A percentile compares a stretch with the other conserved stretches of the same genome.
phyloP scores from a whole-genome alignment of 2,113 vertebrate species.

The Turdus rufiventris region DNA sequence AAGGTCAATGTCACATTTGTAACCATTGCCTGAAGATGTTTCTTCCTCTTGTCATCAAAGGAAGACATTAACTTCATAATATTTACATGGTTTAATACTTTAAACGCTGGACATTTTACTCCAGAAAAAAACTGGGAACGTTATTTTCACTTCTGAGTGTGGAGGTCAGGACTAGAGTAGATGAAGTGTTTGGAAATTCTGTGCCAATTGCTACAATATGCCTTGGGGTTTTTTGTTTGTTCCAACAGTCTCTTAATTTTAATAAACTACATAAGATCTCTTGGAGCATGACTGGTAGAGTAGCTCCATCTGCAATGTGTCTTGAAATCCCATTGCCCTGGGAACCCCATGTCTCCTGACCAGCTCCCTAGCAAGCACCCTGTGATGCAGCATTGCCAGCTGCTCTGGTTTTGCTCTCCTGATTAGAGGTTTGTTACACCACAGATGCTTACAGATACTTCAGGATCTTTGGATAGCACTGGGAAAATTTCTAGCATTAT shows the following conservation, averaged over 20 bases:
- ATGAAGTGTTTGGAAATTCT: neutral
- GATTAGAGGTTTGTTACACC: neutral
- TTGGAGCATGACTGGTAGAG: neutral
- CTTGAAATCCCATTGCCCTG: neutral
- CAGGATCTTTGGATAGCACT: neutral
- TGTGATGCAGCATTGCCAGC: neutral
- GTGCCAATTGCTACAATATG: neutral
- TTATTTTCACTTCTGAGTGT: neutral
- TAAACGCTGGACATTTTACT: neutral
- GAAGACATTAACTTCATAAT: slow-evolving; percentile 7
- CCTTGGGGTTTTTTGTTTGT: neutral
- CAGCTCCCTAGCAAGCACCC: neutral
- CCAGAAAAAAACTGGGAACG: neutral
- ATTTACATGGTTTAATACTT: neutral
- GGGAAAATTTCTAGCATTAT: neutral
- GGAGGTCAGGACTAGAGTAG: neutral
- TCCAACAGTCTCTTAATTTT: neutral
- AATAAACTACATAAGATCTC: neutral
- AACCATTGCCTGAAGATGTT: slow-evolving; percentile 17
- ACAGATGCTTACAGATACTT: neutral
- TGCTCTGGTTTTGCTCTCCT: neutral
- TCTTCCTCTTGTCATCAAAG: slow-evolving; percentile 14
- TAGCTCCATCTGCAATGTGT: neutral
- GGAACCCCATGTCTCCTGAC: neutral
- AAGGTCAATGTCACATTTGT: slow-evolving; percentile 12